Percentiles rank a stretch among this genome's conserved stretches.
These are phyloP conservation scores for Lepilemur septentrionalis DNA, from an alignment of 2,797 vertebrate species.

Conservation along the genomic window DNA sequence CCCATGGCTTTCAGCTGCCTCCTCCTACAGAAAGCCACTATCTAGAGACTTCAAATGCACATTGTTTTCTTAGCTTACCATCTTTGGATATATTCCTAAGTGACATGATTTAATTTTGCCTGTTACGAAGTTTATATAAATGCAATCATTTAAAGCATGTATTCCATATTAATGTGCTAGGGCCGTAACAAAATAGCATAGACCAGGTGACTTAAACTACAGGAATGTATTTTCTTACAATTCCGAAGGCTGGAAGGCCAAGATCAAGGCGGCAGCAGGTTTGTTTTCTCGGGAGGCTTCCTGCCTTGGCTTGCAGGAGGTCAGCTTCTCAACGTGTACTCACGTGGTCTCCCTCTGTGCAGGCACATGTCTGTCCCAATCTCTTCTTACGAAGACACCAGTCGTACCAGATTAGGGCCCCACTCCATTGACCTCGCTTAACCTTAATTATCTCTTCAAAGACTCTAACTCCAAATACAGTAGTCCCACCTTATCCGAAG, in stretches of 20 bases:
- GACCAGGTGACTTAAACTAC: neutral
- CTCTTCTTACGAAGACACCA: neutral
- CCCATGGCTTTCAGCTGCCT: neutral
- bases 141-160: fast-evolving
- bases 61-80: neutral
- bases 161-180: neutral
- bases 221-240: too few relatives aligned
- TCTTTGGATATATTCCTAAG: too few relatives aligned
- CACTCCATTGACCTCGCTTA: neutral
- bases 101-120: neutral
- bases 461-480: neutral
- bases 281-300: neutral
- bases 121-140: neutral
- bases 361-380: neutral
- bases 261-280: neutral
- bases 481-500: too few relatives aligned
- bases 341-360: neutral
- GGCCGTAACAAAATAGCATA: neutral
- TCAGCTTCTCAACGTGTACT: neutral
- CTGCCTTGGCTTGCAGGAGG: neutral
- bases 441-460: neutral
- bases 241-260: neutral
- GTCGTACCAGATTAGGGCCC: neutral
- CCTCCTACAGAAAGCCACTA: neutral
- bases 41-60: neutral